Base-by-base conservation (phyloP, 2,797 vertebrate genomes). In the Limosa lapponica region DNA sequence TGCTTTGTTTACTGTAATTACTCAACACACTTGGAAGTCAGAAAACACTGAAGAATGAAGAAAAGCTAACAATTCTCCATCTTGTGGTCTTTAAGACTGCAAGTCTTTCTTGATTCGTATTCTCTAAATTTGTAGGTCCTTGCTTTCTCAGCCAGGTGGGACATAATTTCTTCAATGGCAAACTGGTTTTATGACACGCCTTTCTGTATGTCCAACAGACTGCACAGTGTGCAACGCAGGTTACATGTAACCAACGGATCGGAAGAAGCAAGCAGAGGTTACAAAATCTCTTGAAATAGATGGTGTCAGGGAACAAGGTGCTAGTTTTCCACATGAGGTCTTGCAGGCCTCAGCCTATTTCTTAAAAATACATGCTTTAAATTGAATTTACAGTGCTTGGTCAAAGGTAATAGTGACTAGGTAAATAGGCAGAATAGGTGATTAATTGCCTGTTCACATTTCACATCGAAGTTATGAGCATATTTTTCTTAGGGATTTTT, bases 1-100 rank as follows among this genome's bases (percentile, higher is more conserved):
- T 64, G 84, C 57, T 25, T 87, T 93, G 79, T 88, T 94, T 65
- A 46, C 65, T 83, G 46, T 74, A 62, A 69, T 87, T 82, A 87
- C 32, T 74, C n/a, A 17, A 22, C 61, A 44, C 57, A 27, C 65
- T 87, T 70, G 37, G 30, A 95, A 90, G 72, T 86, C 77, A 62
- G 64, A 82, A 88, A 83, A 75, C 66, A 80, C 16, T 36, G 55
- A 85, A 90, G 72, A 66, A 82, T 2, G 7, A 89, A 83, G 39
- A 41, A 88, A 93, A 94, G 36, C 58, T 58, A 64, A 62, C 41
- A 88, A 20, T 71, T 91, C 52, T 67, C 41, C 55, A 65, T 43
- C 46, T 70, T 62, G 41, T 30, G 44, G 59, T 58, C 55, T 92
- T 55, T 49, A 59, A 51, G 34, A 77, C 55, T 61, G 37, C 43